Conservation (phyloP, 2,888 invertebrate species). For the Latrodectus hesperus region DNA sequence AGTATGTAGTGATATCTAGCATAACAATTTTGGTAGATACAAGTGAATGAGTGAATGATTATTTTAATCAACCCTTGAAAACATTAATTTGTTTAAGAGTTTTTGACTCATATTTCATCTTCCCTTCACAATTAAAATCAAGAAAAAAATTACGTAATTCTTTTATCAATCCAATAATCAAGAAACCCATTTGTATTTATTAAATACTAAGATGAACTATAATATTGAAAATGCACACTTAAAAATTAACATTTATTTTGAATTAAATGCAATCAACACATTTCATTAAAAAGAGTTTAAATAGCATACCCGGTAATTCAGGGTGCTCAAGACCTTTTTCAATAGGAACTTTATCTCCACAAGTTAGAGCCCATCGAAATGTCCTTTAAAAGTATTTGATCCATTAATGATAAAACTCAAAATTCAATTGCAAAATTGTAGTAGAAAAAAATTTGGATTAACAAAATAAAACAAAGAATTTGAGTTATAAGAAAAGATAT, state of each 20-base stretch:
- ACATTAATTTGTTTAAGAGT: too few relatives aligned
- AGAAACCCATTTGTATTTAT: too few relatives aligned
- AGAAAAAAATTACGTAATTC: too few relatives aligned
- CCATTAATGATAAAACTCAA: not conserved
- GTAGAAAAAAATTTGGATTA: too few relatives aligned
- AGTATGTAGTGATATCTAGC: too few relatives aligned
- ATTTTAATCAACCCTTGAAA: too few relatives aligned
- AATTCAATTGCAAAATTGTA: not conserved
- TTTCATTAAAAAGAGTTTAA: not conserved
- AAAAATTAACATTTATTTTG: not conserved
- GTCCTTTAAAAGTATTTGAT: constrained; percentile 76
- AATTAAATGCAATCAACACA: not conserved
- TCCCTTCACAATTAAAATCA: too few relatives aligned
- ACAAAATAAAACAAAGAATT: not conserved
- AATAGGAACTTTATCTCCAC: constrained; percentile 76
- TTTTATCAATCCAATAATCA: too few relatives aligned
- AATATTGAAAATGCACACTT: not conserved
- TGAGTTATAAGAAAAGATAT: constrained; percentile 16
- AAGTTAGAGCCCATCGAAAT: constrained; percentile 79
- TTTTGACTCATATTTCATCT: too few relatives aligned
- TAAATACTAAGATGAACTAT: too few relatives aligned
- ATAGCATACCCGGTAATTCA: constrained; percentile 78
- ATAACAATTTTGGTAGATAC: too few relatives aligned
- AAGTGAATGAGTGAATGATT: too few relatives aligned
- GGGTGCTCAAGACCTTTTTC: constrained; percentile 80